These are phyloP conservation scores for Acronicta leporina DNA, from an alignment of 2,888 invertebrate species.

Conservation along the genomic window DNA sequence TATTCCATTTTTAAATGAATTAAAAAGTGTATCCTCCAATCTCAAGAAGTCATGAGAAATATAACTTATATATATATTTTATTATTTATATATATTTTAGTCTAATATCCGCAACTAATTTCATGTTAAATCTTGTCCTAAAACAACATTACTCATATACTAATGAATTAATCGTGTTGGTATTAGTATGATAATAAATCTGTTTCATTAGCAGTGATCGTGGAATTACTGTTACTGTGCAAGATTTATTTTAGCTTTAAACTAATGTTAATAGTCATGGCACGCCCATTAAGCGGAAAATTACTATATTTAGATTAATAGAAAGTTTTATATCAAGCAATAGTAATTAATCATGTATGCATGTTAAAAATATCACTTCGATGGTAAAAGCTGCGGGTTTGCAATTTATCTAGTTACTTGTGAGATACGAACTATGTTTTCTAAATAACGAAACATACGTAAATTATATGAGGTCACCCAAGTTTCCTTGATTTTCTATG, in stretches of 20 bases:
- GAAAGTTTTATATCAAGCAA: conserved; percentile 30
- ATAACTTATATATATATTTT: too few species aligned
- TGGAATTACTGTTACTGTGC: conserved; percentile 29
- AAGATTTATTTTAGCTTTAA: conserved; percentile 29
- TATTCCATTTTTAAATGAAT: too few species aligned
- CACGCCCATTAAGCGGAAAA: conserved; percentile 20
- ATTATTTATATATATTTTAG: too few species aligned
- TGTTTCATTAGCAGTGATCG: conserved; percentile 22
- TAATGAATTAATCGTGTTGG: conserved; percentile 25
- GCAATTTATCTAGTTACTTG: background rate
- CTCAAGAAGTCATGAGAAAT: too few species aligned
- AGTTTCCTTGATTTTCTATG: conserved; percentile 9
- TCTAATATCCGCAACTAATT: conserved; percentile 1
- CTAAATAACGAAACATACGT: conserved; percentile 9
- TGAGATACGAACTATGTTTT: background rate
- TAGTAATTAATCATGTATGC: background rate
- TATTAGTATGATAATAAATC: conserved; percentile 24
- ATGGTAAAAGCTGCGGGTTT: background rate
- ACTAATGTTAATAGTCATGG: conserved; percentile 32
- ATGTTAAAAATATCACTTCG: conserved; percentile 1
- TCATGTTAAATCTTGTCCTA: conserved; percentile 38
- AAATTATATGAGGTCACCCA: conserved; percentile 8
- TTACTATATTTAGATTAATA: conserved; percentile 22
- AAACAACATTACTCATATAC: conserved; percentile 22
- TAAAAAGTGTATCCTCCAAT: too few species aligned